Base-by-base conservation (phyloP, 53 echinoderm and acorn worm species). In the Echinarachnius parma region DNA sequence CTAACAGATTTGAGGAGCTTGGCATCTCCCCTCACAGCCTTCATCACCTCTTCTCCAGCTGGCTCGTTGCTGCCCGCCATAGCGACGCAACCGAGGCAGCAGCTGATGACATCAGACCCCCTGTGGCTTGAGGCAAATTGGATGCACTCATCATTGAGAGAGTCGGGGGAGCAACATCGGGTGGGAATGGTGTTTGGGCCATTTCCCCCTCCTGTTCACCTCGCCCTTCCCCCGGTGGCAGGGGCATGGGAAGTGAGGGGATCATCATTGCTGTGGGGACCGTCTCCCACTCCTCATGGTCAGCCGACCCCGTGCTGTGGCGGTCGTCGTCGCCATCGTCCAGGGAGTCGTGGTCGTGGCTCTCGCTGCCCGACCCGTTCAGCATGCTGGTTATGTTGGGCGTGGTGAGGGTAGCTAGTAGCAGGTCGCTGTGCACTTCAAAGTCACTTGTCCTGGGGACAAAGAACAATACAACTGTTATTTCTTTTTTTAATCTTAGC, bases 21-120 rank as follows among this genome's bases (percentile, higher is more conserved):
- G 25, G 15, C 60, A n/a, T n/a, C n/a, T 32, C 65, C 65, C 65
- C 65, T 36, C 26, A 19, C 1, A 8, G 46, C 65, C 57, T 53
- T 72, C 76, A 65, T 82, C 82, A 83, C 57, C 78, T 83, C 15
- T 77, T 77, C 39, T 83, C 83, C 66, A 66, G 77, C 33, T 92
- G 92, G 29, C 93, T 89, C 3, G 98, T 92, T 15, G 98, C 89
- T 0, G 86, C 84, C 48, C 98, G 60, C 98, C 98, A 98, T 16
- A 98, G 64, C 14, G 98, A 98, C 14, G 89, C 92, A 4, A 98
- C 88, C 5, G 92, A 92, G 1, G 98, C 86, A 3, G 91, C 98
- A 3, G 98, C 98, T 20, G 98, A 98, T 48, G 98, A 98, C 70
- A 98, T 82, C 22, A 98, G 81, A 21, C 87, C 91, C 46, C 93